Base-by-base conservation (phyloP, 2,113 vertebrate genomes). In the Camelus dromedarius region DNA sequence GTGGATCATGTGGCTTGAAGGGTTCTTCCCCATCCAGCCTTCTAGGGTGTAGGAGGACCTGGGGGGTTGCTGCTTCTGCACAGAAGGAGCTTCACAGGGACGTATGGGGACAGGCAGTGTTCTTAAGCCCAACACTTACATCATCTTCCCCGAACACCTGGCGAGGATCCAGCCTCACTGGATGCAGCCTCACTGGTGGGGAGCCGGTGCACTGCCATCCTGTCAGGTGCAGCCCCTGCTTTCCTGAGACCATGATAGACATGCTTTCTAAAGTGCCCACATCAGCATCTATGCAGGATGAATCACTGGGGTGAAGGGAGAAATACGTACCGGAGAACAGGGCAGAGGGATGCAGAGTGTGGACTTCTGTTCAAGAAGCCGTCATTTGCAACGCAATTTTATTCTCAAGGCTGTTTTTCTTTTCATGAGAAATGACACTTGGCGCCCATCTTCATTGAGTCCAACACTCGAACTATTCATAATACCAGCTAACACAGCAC, bases 381-480 rank as follows among this genome's bases (percentile, higher is more conserved):
- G 3, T 28, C 22, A 28, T 86, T 52, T 42, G 28, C 19, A 79
- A 46, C 28, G 58, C 7, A 14, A 28, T 60, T 90, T 84, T 90
- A 69, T 76, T 52, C 69, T 70, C 52, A 32, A 56, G 56, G 28
- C 46, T 48, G 11, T 83, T 83, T 73, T 80, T 92, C 79, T 89
- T 96, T 72, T 84, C 72, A 24, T 24, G 35, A 90, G 85, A 84
- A 93, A n/a, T 70, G 58, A 38, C 35, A 64, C 38, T 84, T 42
- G 58, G 16, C 24, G 30, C 70, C 54, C 30, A n/a, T 82, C 62
- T n/a, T 62, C 30, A 62, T 52, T 76, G 76, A 19, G 30, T 77
- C 62, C 79, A 50, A 83, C 32, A 77, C 54, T 64, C 30, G 19
- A 20, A 79, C 64, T 94, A 58, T 72, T 77, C 35, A 54, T 77